These are phyloP conservation scores for Zonitis immaculata DNA, from an alignment of 2,888 invertebrate genomes.

Conservation along the genomic window DNA sequence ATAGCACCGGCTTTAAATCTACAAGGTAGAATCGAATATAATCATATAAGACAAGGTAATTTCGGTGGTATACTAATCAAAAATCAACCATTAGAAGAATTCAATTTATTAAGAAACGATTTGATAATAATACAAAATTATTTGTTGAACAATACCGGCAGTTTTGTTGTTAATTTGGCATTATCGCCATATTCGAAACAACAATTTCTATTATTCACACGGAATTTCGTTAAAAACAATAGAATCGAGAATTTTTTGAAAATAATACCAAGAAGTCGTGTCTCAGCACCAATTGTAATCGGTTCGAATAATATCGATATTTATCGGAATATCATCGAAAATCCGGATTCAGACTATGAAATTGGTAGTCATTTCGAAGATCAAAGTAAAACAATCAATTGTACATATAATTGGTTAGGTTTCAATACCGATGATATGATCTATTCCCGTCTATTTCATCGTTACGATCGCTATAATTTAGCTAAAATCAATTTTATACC, in stretches of 20 bases:
- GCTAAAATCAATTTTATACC: slow-evolving; percentile 90
- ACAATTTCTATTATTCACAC: slow-evolving; percentile 78
- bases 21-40: slow-evolving; percentile 75
- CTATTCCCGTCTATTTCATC: slow-evolving; percentile 70
- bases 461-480: slow-evolving; percentile 90
- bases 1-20: slow-evolving; percentile 80
- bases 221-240: slow-evolving; percentile 85
- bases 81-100: slow-evolving; percentile 75
- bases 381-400: slow-evolving; percentile 90
- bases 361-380: slow-evolving; percentile 93
- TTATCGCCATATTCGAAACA: slow-evolving; percentile 74
- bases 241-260: slow-evolving; percentile 64
- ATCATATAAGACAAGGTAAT: slow-evolving; percentile 77
- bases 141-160: slow-evolving; percentile 83
- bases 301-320: slow-evolving; percentile 87
- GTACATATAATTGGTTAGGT: slow-evolving; percentile 92
- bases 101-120: slow-evolving; percentile 67
- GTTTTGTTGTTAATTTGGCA: slow-evolving; percentile 82
- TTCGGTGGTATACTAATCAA: slow-evolving; percentile 81
- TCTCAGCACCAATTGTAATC: slow-evolving; percentile 88
- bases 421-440: slow-evolving; percentile 67
- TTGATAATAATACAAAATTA: slow-evolving; percentile 80
- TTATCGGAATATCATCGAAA: slow-evolving; percentile 86
- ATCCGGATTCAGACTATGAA: slow-evolving; percentile 87
- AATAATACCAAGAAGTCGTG: slow-evolving; percentile 83